These are phyloP conservation scores for Poecilia velifera DNA, from an alignment of 2,797 vertebrate species.

Conservation along the genomic window DNA sequence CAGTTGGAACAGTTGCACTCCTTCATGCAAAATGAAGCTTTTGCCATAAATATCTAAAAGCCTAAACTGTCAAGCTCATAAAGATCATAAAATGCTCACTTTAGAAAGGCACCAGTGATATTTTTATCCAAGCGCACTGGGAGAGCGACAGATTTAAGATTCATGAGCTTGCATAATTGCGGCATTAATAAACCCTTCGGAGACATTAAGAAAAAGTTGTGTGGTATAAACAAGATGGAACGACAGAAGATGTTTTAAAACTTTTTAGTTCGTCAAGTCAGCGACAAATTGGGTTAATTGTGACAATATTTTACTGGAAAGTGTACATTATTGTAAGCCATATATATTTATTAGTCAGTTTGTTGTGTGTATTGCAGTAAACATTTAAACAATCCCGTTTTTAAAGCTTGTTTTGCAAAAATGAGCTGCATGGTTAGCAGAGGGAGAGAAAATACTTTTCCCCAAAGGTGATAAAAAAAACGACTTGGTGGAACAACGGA, in stretches of 20 bases:
- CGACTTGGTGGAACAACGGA: neutral
- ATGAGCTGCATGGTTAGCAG: neutral
- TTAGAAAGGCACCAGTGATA: slow-evolving; percentile 47
- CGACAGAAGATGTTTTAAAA: neutral
- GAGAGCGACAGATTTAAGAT: slow-evolving; percentile 60
- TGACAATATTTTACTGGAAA: neutral
- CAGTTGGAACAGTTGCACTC: slow-evolving; percentile 40
- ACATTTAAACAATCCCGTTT: neutral
- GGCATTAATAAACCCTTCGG: slow-evolving; percentile 59
- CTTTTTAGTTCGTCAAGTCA: slow-evolving; percentile 32
- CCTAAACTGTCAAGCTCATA: slow-evolving; percentile 46
- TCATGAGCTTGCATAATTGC: slow-evolving; percentile 65
- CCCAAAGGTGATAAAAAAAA: neutral
- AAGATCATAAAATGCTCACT: slow-evolving; percentile 60
- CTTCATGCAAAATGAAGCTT: slow-evolving; percentile 42
- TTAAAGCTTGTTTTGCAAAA: slow-evolving; percentile 5
- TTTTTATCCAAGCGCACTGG: slow-evolving; percentile 34
- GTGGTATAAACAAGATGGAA: slow-evolving; percentile 54
- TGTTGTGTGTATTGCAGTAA: slow-evolving; percentile 13
- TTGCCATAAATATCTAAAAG: slow-evolving; percentile 29
- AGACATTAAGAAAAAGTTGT: slow-evolving; percentile 34
- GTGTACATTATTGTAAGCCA: neutral
- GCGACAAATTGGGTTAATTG: slow-evolving; percentile 3
- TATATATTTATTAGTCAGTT: slow-evolving; percentile 12
- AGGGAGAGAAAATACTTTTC: neutral